Conservation (phyloP, 2,888 invertebrate genomes). For the Incurvaria masculella region DNA sequence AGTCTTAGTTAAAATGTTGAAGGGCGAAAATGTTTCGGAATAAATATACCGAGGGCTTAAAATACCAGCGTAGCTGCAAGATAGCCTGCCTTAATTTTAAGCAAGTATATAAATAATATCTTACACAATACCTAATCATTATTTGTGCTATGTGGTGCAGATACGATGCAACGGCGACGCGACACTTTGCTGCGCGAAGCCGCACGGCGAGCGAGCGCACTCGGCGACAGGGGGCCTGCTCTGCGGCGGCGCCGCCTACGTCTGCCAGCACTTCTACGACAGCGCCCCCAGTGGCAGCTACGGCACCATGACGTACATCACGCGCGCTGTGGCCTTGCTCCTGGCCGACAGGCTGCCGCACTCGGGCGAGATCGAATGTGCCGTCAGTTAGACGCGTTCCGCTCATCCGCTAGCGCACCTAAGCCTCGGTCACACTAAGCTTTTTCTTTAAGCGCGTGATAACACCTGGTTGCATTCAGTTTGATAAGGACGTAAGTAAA, state of each 20-base stretch:
- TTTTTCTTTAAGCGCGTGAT: no score
- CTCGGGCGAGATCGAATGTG: slow-evolving; percentile 78
- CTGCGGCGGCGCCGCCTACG: slow-evolving; percentile 91
- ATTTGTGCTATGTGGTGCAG: slow-evolving; percentile 50
- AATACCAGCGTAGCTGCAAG: not conserved
- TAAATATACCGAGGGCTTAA: no score
- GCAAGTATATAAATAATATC: slow-evolving; percentile 1
- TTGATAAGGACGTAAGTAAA: no score
- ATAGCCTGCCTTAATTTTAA: no score
- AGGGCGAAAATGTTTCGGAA: no score
- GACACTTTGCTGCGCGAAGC: slow-evolving; percentile 88
- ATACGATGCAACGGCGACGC: slow-evolving; percentile 87
- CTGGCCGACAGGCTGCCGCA: slow-evolving; percentile 69
- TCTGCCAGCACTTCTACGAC: slow-evolving; percentile 97
- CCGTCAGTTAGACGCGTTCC: slow-evolving; percentile 65
- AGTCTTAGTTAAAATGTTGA: no score
- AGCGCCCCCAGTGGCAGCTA: slow-evolving; percentile 96
- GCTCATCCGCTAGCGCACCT: no score
- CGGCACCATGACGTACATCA: slow-evolving; percentile 97
- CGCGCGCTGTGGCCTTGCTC: slow-evolving; percentile 74
- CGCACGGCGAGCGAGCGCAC: slow-evolving; percentile 36
- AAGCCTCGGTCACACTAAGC: no score
- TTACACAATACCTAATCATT: slow-evolving; percentile 7
- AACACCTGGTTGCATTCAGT: no score
- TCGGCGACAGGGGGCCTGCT: slow-evolving; percentile 60